phyloP scores from a whole-genome alignment of 2,888 invertebrate species.

The Linyphia triangularis region DNA sequence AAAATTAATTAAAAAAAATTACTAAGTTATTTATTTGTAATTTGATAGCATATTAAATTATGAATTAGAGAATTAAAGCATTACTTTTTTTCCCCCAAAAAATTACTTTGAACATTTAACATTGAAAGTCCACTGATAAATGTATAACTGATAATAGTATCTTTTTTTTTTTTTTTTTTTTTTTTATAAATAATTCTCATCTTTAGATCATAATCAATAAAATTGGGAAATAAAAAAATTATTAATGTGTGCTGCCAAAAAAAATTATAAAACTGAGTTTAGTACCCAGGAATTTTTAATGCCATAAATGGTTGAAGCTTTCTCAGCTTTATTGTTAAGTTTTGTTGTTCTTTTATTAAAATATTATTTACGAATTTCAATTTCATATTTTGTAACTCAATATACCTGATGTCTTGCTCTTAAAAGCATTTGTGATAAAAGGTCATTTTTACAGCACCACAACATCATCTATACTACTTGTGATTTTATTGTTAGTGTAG shows the following conservation, averaged over 20 bases:
- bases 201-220: too few relatives aligned
- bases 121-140: too few relatives aligned
- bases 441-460: not conserved
- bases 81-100: too few relatives aligned
- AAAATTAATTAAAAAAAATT: not conserved
- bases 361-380: not conserved
- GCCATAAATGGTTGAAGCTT: not conserved
- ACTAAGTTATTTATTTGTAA: not conserved
- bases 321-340: not conserved
- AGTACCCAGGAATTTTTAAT: not conserved
- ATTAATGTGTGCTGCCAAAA: too few relatives aligned
- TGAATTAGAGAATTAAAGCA: too few relatives aligned
- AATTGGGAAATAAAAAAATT: too few relatives aligned
- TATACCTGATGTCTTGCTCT: not conserved
- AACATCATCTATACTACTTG: not conserved
- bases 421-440: not conserved
- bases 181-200: too few relatives aligned
- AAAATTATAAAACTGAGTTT: not conserved
- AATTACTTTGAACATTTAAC: too few relatives aligned
- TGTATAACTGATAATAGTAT: too few relatives aligned
- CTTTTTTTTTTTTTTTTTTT: too few relatives aligned
- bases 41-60: too few relatives aligned
- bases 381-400: not conserved
- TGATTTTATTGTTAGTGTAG: not conserved
- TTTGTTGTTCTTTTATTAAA: not conserved